Evolutionary conservation across 2,888 invertebrate genomes (phyloP), one percentile per base, ranked within the genome.

Genomic region (Macrosoma leucophasiata): DNA sequence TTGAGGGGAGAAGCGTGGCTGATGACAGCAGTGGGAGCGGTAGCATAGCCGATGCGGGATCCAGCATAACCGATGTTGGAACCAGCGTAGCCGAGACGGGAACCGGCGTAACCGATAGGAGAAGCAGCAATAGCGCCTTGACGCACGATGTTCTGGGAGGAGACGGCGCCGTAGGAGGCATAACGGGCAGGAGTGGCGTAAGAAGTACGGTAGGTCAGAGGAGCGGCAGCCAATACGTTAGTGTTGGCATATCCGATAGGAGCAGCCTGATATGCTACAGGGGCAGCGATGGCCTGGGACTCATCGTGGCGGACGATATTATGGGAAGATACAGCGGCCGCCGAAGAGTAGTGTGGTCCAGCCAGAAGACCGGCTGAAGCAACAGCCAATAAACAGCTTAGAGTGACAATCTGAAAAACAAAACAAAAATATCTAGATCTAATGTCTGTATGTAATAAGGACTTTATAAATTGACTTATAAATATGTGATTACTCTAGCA

Each of bases 311-410:
- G 67, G 35, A 64, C 57, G 20, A 69, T 64, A 52, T 72, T 74
- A 49, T 86, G 86, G 9, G 81, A 58, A 13, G 79, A 74, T 2
- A 75, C 76, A 2, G 55, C 67, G 5, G 74, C 69, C 1, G 65
- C 50, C 13, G 76, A 66, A 49, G 76, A 74, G 54, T 82, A 81
- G 21, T 62, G 57, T n/a, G 86, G 48, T 34, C 52, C 54, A 2
- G 74, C 62, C 38, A 81, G 46, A 23, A 78, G 64, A 23, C 74
- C 76, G 8, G 77, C 78, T 22, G 62, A 43, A 12, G 82, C 69
- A 24, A 85, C 68, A 26, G 77, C 76, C 54, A 84, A 44, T 36
- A 82, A 52, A 33, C 77, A 73, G 58, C 73, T 61, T 49, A 84
- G 21, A 32, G 63, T 55, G 21, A 79, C 26, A 26, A 79, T 54